Evolutionary conservation across 2,797 vertebrate genomes (phyloP).

Genomic region (Lutjanus argentimaculatus): DNA sequence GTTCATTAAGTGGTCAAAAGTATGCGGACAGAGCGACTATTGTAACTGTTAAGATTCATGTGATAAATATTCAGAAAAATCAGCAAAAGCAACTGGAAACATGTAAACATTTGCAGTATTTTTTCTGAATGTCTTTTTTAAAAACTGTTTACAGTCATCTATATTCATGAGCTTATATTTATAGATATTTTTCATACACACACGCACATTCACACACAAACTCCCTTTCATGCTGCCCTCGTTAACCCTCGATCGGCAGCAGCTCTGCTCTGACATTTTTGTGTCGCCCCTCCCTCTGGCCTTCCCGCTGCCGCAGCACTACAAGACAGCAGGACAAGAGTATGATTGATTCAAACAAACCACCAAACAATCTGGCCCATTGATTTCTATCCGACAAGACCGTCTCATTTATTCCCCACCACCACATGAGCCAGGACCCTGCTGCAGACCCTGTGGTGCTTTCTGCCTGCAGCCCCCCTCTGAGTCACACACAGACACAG

Average conservation of each 20-base stretch:
- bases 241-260: slow-evolving; percentile 64
- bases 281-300: slow-evolving; percentile 62
- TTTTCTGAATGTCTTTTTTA: not conserved
- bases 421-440: slow-evolving; percentile 57
- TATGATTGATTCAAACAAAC: slow-evolving; percentile 82
- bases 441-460: slow-evolving; percentile 33
- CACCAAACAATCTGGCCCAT: slow-evolving; percentile 83
- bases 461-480: slow-evolving; percentile 41
- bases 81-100: not conserved
- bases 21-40: not conserved
- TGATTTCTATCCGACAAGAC: slow-evolving; percentile 78
- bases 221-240: slow-evolving; percentile 37
- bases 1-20: not conserved
- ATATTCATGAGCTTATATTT: slow-evolving; percentile 29
- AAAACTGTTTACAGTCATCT: not conserved
- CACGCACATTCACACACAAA: slow-evolving; percentile 15
- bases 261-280: slow-evolving; percentile 61
- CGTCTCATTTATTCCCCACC: slow-evolving; percentile 67
- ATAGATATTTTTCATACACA: slow-evolving; percentile 32
- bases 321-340: slow-evolving; percentile 79
- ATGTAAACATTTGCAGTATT: not conserved
- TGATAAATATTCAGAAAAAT: not conserved
- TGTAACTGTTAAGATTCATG: not conserved
- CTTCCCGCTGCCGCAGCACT: slow-evolving; percentile 43
- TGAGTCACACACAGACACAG: slow-evolving; percentile 13